Evolutionary conservation across 2,797 vertebrate species (phyloP), one percentile per base, ranked within the genome.

Genomic region (Xenentodon cancila): DNA sequence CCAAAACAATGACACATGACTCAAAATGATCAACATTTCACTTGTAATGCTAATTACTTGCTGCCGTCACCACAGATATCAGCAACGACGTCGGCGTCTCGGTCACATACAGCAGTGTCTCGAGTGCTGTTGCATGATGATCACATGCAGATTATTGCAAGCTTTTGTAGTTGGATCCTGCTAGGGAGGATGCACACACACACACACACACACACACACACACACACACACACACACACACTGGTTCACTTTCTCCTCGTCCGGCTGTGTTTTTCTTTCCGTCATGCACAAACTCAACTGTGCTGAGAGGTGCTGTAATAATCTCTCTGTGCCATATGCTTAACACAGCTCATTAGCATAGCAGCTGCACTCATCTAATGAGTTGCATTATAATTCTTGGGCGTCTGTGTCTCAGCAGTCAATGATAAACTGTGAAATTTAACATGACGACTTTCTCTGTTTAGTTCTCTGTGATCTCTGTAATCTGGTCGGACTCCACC

Each of bases 241-340:
- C 43, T 45, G 6, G 17, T 46, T 13, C 20, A 1, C 22, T 27
- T 47, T 43, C 18, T 48, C 56, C 54, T 75, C 55, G 11, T 60
- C 73, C 44, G 43, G 45, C 73, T 73, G 55, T 0, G 42, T 63
- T 60, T 74, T 47, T 69, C 56, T 61, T 42, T 73, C 64, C 32
- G 62, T 58, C 78, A 70, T 25, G 37, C 73, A 68, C 64, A 52
- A 73, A 25, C 69, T 63, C 70, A 44, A 73, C 67, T 70, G 57
- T 46, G 48, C 69, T 57, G 66, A 69, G 68, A 75, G 72, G 80
- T 65, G 56, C 70, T 64, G 70, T 87, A 88, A 15, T 40, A 40
- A 91, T 91, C 86, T 87, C 71, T 70, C 70, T 9, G 69, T 48
- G 50, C 86, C 88, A 86, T 83, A 85, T 73, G 86, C 62, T 80